Evolutionary conservation across 2,888 invertebrate genomes (phyloP), one percentile per base, ranked within the genome.

Genomic region (Octonoba sinensis): DNA sequence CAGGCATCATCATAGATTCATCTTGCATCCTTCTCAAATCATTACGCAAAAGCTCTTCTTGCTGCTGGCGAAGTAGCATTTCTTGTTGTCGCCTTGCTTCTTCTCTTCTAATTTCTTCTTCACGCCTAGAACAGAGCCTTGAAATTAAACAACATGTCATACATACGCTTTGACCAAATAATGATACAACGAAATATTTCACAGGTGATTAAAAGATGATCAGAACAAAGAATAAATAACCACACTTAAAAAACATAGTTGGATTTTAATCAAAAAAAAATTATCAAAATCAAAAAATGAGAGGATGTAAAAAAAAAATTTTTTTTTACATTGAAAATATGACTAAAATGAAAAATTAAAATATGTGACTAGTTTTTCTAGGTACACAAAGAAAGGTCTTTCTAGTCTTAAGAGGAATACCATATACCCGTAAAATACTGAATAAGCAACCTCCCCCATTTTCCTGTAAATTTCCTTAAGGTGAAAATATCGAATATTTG

Each of bases 71-170:
- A n/a, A 85, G 44, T 16, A 79, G 24, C 82, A 82, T 79, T 76
- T 85, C 85, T 47, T 85, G 77, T 22, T 82, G 83, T 16, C 84
- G 84, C n/a, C 85, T 72, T 18, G 82, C 65, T 59, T 85, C 85
- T 69, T 86, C 85, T 2, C 85, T 56, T 59, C 83, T 65, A 49
- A 84, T 71, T 62, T 85, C 85, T 54, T 84, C 82, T 56, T 84
- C 85, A 15, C 84, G 65, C 20, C 85, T 83, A 49, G 11, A 60
- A 59, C 8, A n/a, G 22, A 51, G 22, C 22, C 13, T 51, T 16
- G 13, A 12, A 51, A 27, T 27, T 3, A 27, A 27, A 27, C 27
- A 18, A 4, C 2, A 51, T 4, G 51, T 18, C 2, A 51, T 54
- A 15, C 16, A 15, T 49, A 1, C 16, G 12, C 3, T 16, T 16